Percentiles rank a stretch among this genome's conserved stretches.
phyloP scores from a whole-genome alignment of 2,797 vertebrate genomes.

The Moxostoma hubbsi region DNA sequence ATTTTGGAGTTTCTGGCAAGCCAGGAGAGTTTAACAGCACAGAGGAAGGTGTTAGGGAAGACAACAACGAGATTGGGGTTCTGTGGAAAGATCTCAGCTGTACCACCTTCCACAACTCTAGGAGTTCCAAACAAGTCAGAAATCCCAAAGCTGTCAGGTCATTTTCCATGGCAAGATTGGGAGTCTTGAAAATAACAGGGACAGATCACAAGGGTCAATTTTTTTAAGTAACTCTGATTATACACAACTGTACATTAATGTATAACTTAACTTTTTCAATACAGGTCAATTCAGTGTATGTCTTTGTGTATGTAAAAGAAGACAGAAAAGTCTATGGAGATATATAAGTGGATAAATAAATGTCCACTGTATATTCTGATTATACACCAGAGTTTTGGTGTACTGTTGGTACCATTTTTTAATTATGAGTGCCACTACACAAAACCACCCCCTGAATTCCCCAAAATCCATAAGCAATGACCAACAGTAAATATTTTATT shows the following conservation, averaged over 20 bases:
- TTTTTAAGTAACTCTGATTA: not conserved
- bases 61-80: not conserved
- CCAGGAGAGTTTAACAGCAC: not conserved
- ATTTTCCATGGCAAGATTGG: not conserved
- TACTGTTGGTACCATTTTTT: too few relatives aligned
- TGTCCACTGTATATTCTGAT: too few relatives aligned
- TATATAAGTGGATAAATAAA: too few relatives aligned
- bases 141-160: not conserved
- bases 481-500: too few relatives aligned
- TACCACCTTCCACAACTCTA: not conserved
- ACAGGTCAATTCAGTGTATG: too few relatives aligned
- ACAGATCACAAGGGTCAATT: too few relatives aligned
- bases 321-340: too few relatives aligned
- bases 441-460: too few relatives aligned
- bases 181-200: not conserved
- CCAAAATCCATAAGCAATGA: too few relatives aligned
- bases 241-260: not conserved
- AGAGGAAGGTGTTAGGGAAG: not conserved
- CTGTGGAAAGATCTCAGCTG: constrained; percentile 5
- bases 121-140: not conserved
- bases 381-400: too few relatives aligned
- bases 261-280: not conserved
- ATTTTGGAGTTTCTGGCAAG: constrained; percentile 51
- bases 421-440: too few relatives aligned
- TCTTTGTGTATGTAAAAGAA: too few relatives aligned